Base-by-base conservation (phyloP, 2,113 vertebrate species). In the Thamnaconus septentrionalis region DNA sequence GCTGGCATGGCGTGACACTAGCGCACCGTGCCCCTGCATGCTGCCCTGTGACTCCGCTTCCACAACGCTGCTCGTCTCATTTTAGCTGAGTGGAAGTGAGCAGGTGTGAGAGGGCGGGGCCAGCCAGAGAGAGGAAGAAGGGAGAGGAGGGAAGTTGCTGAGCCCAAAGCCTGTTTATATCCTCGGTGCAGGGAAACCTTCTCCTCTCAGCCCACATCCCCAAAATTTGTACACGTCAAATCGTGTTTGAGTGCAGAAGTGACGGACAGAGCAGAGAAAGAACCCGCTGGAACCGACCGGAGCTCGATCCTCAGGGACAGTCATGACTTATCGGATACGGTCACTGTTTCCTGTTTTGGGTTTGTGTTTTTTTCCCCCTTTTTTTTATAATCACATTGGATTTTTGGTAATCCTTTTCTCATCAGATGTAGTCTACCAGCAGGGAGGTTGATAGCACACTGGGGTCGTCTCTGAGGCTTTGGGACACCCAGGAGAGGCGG, bases 71-170 rank as follows among this genome's bases (percentile, higher is more conserved):
- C 51, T 54, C 11, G n/a, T 31, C 5, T 73, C 7, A 49, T n/a
- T 53, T 47, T 41, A 51, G 56, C 50, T 55, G 57, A 75, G 49
- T 56, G 59, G 8, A 53, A 66, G 74, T 78, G 59, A 79, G 69
- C 79, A 85, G 79, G 79, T 85, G 84, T 76, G 59, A 57, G 66
- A 60, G 71, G 79, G 82, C 64, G 77, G 72, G 56, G 68, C 53
- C 43, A 18, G 10, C 42, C 46, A 59, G 41, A 69, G 79, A 79
- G 74, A 75, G 74, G 83, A 84, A 83, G 62, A 82, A 55, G 18
- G 56, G 50, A 75, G 39, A 76, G 51, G 55, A 66, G 71, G 77
- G 85, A 82, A 85, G 83, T 78, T 65, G 62, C 56, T 46, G 43
- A 65, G 57, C 56, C 54, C 18, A 31, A 56, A 70, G 71, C 59